These are phyloP conservation scores for Ancistrus triradiatus DNA, from an alignment of 2,113 vertebrate species.

Conservation along the genomic window DNA sequence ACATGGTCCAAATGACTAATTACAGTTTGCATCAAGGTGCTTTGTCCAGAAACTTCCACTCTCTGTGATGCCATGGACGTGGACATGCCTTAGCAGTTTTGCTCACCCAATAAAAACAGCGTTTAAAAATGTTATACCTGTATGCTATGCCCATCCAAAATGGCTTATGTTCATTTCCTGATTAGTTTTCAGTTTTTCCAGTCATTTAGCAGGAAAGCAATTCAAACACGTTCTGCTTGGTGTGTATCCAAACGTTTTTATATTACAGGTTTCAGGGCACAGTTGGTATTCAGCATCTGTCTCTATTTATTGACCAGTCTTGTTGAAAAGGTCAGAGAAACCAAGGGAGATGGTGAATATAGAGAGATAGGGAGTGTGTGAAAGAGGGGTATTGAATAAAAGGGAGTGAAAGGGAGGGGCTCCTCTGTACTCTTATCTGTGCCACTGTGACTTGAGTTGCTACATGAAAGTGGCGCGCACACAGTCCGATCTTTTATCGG, in stretches of 20 bases:
- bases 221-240: constrained; percentile 25
- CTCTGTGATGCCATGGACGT: too few relatives aligned
- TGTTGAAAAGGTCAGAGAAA: constrained; percentile 45
- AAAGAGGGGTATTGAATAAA: constrained; percentile 2
- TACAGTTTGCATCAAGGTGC: too few relatives aligned
- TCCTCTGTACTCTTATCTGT: constrained; percentile 36
- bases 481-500: too few relatives aligned
- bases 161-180: too few relatives aligned
- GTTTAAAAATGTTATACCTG: too few relatives aligned
- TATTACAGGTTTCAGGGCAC: constrained; percentile 24
- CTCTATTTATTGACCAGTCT: constrained; percentile 43
- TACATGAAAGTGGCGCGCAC: constrained; percentile 44
- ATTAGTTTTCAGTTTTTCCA: not conserved
- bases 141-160: too few relatives aligned
- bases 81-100: too few relatives aligned
- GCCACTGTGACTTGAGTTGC: constrained; percentile 26
- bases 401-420: not conserved
- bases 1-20: too few relatives aligned
- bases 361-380: constrained; percentile 3
- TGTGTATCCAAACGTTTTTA: constrained; percentile 18
- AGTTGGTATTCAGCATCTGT: constrained; percentile 41
- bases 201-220: too few relatives aligned
- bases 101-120: too few relatives aligned
- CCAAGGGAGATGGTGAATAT: constrained; percentile 16
- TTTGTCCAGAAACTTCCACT: too few relatives aligned